A percentile compares a stretch with the other conserved stretches of the same genome.
phyloP scores from a whole-genome alignment of 2,888 invertebrate species.

The Nycteola revayana region DNA sequence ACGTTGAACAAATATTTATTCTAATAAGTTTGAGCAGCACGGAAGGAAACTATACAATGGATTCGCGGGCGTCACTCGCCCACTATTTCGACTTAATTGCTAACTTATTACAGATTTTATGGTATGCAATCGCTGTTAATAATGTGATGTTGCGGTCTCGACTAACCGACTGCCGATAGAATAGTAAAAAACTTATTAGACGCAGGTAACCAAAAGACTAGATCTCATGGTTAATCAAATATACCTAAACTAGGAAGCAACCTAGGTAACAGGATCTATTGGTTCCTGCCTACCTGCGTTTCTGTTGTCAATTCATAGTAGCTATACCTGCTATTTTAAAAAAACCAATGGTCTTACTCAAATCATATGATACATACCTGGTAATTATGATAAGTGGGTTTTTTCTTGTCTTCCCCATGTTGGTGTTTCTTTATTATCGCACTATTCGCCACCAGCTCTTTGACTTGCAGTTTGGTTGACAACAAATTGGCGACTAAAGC shows the following conservation, averaged over 20 bases:
- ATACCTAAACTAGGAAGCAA: too few species aligned
- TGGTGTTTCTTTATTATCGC: conserved; percentile 51
- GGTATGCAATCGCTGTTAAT: conserved; percentile 23
- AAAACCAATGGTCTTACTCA: too few species aligned
- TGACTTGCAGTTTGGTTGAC: conserved; percentile 61
- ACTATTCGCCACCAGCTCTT: conserved; percentile 54
- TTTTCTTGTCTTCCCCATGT: conserved; percentile 50
- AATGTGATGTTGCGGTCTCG: conserved; percentile 21
- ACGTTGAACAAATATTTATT: neutral
- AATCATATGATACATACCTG: too few species aligned
- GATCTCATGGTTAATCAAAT: too few species aligned
- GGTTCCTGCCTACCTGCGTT: too few species aligned
- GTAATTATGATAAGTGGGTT: conserved; percentile 47
- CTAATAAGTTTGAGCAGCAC: conserved; percentile 5
- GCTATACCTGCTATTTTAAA: too few species aligned
- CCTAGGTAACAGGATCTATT: too few species aligned
- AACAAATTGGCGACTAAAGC: conserved; percentile 65
- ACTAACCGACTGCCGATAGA: too few species aligned
- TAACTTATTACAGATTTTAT: conserved; percentile 34
- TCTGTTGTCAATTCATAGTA: too few species aligned
- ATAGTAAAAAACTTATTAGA: too few species aligned
- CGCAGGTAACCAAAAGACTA: too few species aligned
- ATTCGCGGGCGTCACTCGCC: conserved; percentile 7
- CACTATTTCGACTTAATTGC: conserved; percentile 27
- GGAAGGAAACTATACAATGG: conserved; percentile 17